Percentiles rank a stretch among this genome's conserved stretches.
These are phyloP conservation scores for Noctilio leporinus DNA, from an alignment of 2,113 vertebrate species.

Conservation along the genomic window DNA sequence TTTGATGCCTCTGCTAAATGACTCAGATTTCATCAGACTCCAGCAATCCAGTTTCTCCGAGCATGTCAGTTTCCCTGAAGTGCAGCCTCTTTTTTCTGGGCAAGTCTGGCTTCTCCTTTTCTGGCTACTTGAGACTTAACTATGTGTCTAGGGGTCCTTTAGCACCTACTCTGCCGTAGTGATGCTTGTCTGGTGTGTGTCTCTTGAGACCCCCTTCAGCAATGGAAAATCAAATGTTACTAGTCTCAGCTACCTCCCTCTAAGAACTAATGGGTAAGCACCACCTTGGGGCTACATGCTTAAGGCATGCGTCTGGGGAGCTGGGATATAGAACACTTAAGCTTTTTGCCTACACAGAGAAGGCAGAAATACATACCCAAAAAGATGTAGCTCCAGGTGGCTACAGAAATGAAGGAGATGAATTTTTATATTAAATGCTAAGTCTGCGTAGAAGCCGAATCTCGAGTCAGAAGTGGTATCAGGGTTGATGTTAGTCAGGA, in stretches of 20 bases:
- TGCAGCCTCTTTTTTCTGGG: neutral
- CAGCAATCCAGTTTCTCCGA: neutral
- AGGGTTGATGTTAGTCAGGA: neutral
- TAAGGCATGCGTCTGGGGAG: neutral
- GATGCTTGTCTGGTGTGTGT: neutral
- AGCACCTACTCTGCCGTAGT: neutral
- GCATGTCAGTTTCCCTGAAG: neutral
- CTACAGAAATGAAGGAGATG: neutral
- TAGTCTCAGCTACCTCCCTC: neutral
- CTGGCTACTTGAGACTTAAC: neutral
- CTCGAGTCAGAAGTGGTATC: neutral
- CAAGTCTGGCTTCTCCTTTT: neutral
- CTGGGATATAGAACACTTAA: neutral
- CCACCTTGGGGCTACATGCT: neutral
- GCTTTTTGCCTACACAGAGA: neutral
- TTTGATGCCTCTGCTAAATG: neutral
- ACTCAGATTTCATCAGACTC: neutral
- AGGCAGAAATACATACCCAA: neutral
- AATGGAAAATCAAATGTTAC: slow-evolving; percentile 11
- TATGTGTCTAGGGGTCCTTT: neutral
- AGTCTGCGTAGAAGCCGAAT: neutral
- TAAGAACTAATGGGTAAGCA: neutral
- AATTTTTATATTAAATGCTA: neutral
- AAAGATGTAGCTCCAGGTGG: neutral
- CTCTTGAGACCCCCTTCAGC: neutral